Base-by-base conservation (phyloP, 2,888 invertebrate genomes). In the Hypselothyrea guttata region DNA sequence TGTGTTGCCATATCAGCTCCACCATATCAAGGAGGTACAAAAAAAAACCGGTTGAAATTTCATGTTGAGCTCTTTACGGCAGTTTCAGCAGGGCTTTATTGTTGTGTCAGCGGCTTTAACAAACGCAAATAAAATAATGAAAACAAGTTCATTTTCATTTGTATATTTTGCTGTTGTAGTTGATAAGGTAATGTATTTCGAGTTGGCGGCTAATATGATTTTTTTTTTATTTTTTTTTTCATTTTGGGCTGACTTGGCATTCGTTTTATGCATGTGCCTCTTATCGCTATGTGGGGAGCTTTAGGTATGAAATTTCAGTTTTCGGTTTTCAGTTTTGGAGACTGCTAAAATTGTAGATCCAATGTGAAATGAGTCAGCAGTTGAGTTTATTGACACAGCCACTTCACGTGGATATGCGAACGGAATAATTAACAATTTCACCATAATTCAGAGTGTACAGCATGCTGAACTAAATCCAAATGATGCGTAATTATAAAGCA, bases 21-120 rank as follows among this genome's bases (percentile, higher is more conserved):
- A 5, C n/a, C 28, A 12, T 7, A 44, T 13, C 22, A 22, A 31
- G 9, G n/a, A n/a, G n/a, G n/a, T n/a, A n/a, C n/a, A n/a, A n/a
- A n/a, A n/a, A n/a, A n/a, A 47, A 40, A 34, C 56, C 44, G 44
- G 27, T 75, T 68, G 57, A 58, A 75, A 79, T 72, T 72, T 75
- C 59, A 75, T 30, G 51, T 57, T 52, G 28, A 54, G 54, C 54
- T 75, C 64, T 54, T 28, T 38, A 42, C 28, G 33, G 40, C 35
- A 41, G 48, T 42, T 56, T 1, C n/a, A 7, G 27, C 38, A 44
- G 42, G 7, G 45, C 13, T 11, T 7, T 7, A 7, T 5, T 12
- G 33, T 31, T 11, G 5, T 7, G 34, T n/a, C 40, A 47, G 15
- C 41, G 16, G 9, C 9, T 58, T 40, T 11, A 48, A 35, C 5